Evolutionary conservation across 2,797 vertebrate genomes (phyloP).

Genomic region (Falco columbarius): DNA sequence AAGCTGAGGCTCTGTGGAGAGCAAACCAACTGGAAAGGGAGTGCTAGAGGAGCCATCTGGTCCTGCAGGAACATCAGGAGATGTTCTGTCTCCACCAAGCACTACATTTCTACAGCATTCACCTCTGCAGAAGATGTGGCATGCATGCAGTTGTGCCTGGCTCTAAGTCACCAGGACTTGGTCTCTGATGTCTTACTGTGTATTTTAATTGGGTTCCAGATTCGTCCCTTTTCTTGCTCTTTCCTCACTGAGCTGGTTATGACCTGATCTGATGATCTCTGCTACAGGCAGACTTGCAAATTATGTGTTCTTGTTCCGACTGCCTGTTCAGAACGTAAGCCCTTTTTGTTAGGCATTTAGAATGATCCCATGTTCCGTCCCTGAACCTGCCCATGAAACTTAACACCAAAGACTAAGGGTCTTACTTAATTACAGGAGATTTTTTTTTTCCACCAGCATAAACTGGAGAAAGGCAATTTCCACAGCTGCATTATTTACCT

Average conservation of each 20-base stretch:
- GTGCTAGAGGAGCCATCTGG: neutral
- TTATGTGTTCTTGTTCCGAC: neutral
- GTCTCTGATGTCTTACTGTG: neutral
- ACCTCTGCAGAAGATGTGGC: neutral
- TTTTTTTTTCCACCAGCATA: neutral
- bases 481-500: slow-evolving; percentile 66
- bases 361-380: neutral
- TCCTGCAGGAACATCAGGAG: neutral
- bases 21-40: neutral
- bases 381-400: neutral
- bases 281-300: neutral
- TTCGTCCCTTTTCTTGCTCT: neutral
- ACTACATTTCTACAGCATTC: neutral
- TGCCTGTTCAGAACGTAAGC: neutral
- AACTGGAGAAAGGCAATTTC: slow-evolving; percentile 65
- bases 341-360: neutral
- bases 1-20: neutral
- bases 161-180: neutral
- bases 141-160: neutral
- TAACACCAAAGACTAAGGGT: neutral
- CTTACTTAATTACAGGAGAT: neutral
- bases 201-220: neutral
- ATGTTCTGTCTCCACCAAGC: neutral
- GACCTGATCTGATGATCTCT: neutral
- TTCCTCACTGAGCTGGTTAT: neutral